These are phyloP conservation scores for Chaetodon trifasciatus DNA, from an alignment of 2,797 vertebrate species.

Conservation along the genomic window DNA sequence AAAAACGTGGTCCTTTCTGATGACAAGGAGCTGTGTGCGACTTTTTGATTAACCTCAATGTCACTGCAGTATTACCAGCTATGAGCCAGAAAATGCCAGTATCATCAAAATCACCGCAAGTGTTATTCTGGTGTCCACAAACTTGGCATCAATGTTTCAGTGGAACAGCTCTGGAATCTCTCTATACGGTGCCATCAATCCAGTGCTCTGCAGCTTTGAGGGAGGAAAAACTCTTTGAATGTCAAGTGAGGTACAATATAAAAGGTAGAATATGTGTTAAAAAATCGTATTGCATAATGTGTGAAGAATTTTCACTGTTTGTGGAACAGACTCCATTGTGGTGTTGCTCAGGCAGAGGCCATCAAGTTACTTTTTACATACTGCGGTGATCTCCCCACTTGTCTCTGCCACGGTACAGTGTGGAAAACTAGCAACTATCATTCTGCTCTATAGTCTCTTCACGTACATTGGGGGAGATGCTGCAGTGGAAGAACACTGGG, in stretches of 20 bases:
- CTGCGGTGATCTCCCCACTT: constrained; percentile 30
- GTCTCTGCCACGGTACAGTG: constrained; percentile 38
- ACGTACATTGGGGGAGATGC: constrained; percentile 35
- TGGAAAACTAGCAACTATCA: constrained; percentile 35
- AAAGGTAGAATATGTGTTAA: not conserved
- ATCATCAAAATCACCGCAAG: constrained; percentile 36
- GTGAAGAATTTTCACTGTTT: not conserved
- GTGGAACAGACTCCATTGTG: constrained; percentile 2
- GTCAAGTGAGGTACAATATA: constrained; percentile 1
- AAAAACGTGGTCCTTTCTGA: not conserved
- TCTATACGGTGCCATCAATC: constrained; percentile 31
- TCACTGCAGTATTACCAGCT: constrained; percentile 16
- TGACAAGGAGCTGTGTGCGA: not conserved
- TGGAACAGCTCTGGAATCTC: constrained; percentile 7
- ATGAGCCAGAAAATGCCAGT: constrained; percentile 37
- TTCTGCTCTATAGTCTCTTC: constrained; percentile 55
- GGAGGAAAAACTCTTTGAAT: constrained; percentile 19
- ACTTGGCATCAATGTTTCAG: constrained; percentile 27
- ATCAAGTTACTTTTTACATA: constrained; percentile 20
- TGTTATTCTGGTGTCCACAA: constrained; percentile 23
- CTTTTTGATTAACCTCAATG: constrained; percentile 32
- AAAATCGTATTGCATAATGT: not conserved
- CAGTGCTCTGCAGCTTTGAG: constrained; percentile 16
- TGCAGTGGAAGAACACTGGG: constrained; percentile 46
- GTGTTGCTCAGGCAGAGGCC: not conserved